Evolutionary conservation across 2,113 vertebrate species (phyloP).

Genomic region (Amblyopsis rosae): DNA sequence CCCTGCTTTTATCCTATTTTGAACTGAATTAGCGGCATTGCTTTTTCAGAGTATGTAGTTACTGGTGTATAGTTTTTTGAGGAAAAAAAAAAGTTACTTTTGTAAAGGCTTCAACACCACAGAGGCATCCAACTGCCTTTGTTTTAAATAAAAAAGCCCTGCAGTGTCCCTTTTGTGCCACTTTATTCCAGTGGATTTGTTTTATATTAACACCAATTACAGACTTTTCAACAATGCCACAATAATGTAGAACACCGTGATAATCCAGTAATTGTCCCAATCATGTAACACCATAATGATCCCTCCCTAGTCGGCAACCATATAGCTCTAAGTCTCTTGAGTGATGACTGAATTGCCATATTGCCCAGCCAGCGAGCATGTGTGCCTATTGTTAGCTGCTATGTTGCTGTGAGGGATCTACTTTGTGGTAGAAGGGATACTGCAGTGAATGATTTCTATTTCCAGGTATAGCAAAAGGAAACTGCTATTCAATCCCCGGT

Average conservation of each 20-base stretch:
- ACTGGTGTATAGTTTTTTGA: slow-evolving; percentile 96
- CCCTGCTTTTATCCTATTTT: slow-evolving; percentile 99
- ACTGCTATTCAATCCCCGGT: slow-evolving; percentile 78
- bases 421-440: slow-evolving; percentile 77
- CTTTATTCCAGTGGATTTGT: slow-evolving; percentile 72
- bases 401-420: slow-evolving; percentile 53
- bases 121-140: slow-evolving; percentile 89
- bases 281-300: slow-evolving; percentile 57
- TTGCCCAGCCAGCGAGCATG: slow-evolving; percentile 54
- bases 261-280: slow-evolving; percentile 39
- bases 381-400: slow-evolving; percentile 50
- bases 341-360: slow-evolving; percentile 54
- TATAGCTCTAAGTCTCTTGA: slow-evolving; percentile 49
- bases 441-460: slow-evolving; percentile 81
- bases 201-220: slow-evolving; percentile 58
- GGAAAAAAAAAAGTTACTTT: slow-evolving; percentile 96
- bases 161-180: slow-evolving; percentile 96
- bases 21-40: slow-evolving; percentile 99
- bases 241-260: slow-evolving; percentile 55
- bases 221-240: slow-evolving; percentile 48
- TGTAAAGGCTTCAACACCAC: slow-evolving; percentile 98
- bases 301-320: slow-evolving; percentile 44
- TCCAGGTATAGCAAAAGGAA: slow-evolving; percentile 80
- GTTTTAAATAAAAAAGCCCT: slow-evolving; percentile 72
- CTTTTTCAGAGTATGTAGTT: slow-evolving; percentile 99